Evolutionary conservation across 1,140 invertebrate genomes (phyloP).

Genomic region (Phocides pigmalion): DNA sequence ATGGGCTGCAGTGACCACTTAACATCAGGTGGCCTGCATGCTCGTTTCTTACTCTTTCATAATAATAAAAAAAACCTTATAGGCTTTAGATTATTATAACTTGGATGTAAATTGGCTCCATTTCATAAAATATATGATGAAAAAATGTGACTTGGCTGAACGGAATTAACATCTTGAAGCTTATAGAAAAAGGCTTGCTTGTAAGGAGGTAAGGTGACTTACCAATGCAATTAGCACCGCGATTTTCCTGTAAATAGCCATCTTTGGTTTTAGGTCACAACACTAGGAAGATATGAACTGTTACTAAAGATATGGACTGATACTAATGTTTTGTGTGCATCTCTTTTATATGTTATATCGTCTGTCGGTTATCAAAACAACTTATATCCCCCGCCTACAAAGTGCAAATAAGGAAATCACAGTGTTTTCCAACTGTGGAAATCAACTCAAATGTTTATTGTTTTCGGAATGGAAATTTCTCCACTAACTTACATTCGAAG

Average conservation of each 20-base stretch:
- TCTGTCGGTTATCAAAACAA: conserved; percentile 35
- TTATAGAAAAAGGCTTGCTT: too few species aligned
- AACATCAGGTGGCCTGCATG: too few species aligned
- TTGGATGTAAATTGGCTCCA: too few species aligned
- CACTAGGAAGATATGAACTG: not conserved
- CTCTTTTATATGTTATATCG: conserved; percentile 3
- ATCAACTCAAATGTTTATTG: conserved; percentile 44
- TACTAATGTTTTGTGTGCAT: not conserved
- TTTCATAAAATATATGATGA: too few species aligned
- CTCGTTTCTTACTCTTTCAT: too few species aligned
- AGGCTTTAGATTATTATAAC: too few species aligned
- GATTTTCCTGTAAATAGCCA: conserved; percentile 35
- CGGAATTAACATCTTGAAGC: too few species aligned
- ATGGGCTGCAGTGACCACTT: too few species aligned
- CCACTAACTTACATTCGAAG: too few species aligned
- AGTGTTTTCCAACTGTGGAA: conserved; percentile 36
- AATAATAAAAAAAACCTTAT: too few species aligned
- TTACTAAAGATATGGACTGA: not conserved
- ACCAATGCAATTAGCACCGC: conserved; percentile 6
- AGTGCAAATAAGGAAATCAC: conserved; percentile 42
- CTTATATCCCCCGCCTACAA: conserved; percentile 31
- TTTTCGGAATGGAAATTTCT: not conserved
- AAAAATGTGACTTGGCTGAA: too few species aligned
- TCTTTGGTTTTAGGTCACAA: conserved; percentile 7
- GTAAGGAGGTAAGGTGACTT: not conserved